phyloP scores from a whole-genome alignment of 2,888 invertebrate genomes.

The Yponomeuta evonymella region DNA sequence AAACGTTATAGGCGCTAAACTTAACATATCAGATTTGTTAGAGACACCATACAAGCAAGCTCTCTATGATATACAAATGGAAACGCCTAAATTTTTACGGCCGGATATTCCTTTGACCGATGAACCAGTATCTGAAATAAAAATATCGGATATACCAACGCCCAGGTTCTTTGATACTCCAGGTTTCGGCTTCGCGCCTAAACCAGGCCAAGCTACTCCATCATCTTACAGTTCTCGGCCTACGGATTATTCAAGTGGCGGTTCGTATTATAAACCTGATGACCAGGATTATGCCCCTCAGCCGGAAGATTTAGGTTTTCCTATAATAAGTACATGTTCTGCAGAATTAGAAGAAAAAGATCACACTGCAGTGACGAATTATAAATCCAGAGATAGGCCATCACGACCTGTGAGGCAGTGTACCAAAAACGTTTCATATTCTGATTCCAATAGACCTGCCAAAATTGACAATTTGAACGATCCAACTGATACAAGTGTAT shows the following conservation, averaged over 20 bases:
- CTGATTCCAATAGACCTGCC: conserved; percentile 32
- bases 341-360: conserved; percentile 31
- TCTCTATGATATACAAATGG: conserved; percentile 64
- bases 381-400: conserved; percentile 15
- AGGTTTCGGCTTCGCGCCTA: conserved; percentile 38
- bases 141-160: conserved; percentile 74
- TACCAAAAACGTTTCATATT: conserved; percentile 65
- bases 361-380: background rate
- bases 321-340: conserved; percentile 29
- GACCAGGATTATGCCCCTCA: conserved; percentile 69
- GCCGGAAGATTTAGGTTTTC: conserved; percentile 42
- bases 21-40: conserved; percentile 67
- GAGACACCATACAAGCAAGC: conserved; percentile 78
- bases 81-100: conserved; percentile 73
- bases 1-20: conserved; percentile 59
- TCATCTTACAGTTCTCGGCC: conserved; percentile 63
- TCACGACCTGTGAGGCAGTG: conserved; percentile 59
- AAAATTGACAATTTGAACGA: conserved; percentile 25
- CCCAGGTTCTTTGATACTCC: conserved; percentile 72
- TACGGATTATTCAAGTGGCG: conserved; percentile 78
- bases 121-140: conserved; percentile 71
- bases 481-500: background rate
- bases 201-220: conserved; percentile 50
- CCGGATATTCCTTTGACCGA: conserved; percentile 57
- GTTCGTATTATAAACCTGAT: conserved; percentile 79